phyloP scores from a whole-genome alignment of 2,888 invertebrate species.

The Scaptomyza cyrtandrae region DNA sequence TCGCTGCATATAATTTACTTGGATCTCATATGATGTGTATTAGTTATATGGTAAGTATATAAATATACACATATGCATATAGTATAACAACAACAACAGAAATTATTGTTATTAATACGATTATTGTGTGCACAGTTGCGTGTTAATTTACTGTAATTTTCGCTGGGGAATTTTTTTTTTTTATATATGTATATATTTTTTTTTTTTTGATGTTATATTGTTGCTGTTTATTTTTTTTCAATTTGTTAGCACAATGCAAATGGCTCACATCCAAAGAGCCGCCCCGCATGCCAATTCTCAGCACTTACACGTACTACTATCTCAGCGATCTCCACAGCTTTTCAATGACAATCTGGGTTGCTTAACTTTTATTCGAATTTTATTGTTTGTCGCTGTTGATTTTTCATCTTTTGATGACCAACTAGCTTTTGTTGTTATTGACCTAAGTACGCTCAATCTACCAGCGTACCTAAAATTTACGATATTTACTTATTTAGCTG shows the following conservation, averaged over 20 bases:
- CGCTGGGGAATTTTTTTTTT: constrained; percentile 41
- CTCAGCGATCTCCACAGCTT: constrained; percentile 18
- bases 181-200: constrained; percentile 17
- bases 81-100: constrained; percentile 15
- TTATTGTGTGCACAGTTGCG: constrained; percentile 79
- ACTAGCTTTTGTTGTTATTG: neutral
- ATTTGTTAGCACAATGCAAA: constrained; percentile 54
- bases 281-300: constrained; percentile 26
- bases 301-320: constrained; percentile 23
- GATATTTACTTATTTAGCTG: constrained; percentile 19
- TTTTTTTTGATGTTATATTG: constrained; percentile 18
- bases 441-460: neutral
- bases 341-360: constrained; percentile 49
- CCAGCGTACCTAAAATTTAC: neutral
- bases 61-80: constrained; percentile 1
- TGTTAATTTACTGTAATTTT: constrained; percentile 75
- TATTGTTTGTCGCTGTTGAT: neutral
- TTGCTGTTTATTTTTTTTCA: constrained; percentile 25
- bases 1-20: constrained; percentile 12
- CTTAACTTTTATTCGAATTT: constrained; percentile 65
- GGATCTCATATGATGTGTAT: constrained; percentile 14
- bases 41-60: constrained; percentile 20
- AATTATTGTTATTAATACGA: constrained; percentile 74
- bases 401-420: constrained; percentile 13
- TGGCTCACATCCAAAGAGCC: constrained; percentile 50